Base-by-base conservation (phyloP, 2,797 vertebrate genomes). In the Setipinna tenuifilis region DNA sequence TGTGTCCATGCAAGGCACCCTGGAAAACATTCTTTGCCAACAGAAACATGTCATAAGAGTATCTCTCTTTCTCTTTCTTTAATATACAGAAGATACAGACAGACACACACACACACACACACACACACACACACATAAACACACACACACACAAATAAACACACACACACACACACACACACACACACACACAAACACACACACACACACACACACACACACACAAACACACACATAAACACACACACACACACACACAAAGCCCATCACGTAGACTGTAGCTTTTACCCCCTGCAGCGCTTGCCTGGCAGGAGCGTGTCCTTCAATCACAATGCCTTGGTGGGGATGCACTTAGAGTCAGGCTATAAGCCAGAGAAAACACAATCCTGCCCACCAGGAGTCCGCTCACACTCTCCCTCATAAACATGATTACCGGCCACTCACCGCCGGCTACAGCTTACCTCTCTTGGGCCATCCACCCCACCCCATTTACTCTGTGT, bases 351-450 rank as follows among this genome's bases (percentile, higher is more conserved):
- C 90, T 91, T 61, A 80, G 88, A 83, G 90, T 89, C 91, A 78
- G 89, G 90, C 91, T 92, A 88, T 91, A 87, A 93, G 89, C 90
- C 90, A 89, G 85, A 90, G 89, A 91, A 93, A 93, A 93, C 90
- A 90, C 88, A 93, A 92, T 91, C 92, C 90, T 44, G 90, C 89
- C 88, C 91, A 88, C 90, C 88, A 16, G 92, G 91, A 88, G 90
- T 89, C 90, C 90, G 89, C 83, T 87, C 89, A 87, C 88, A 90
- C 90, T 92, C 83, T 85, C 57, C 86, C 90, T 90, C 87, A 89
- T 91, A 91, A 93, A 93, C 89, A 92, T 90, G 88, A 93, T 91
- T 91, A 92, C 88, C 87, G 89, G 82, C 88, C 89, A 89, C 91
- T 91, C 89, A 62, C 68, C 83, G 87, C 88, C 89, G 87, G 85